Evolutionary conservation across 2,888 invertebrate species (phyloP).

Genomic region (Leptinotarsa juncta): DNA sequence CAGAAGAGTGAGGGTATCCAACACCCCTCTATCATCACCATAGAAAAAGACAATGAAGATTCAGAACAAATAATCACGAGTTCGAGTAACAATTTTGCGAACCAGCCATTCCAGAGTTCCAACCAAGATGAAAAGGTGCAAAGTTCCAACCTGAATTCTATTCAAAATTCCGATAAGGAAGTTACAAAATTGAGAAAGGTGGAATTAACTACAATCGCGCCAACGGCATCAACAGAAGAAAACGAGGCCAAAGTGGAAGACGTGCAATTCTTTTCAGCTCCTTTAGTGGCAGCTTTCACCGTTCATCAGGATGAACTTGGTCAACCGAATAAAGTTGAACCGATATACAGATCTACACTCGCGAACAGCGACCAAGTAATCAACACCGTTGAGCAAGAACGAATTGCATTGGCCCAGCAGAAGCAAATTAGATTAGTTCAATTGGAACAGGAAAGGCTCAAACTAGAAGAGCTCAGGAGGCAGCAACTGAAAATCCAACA

Average conservation of each 20-base stretch:
- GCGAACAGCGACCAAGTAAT: slow-evolving; percentile 54
- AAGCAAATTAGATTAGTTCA: slow-evolving; percentile 37
- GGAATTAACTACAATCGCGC: slow-evolving; percentile 63
- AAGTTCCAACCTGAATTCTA: slow-evolving; percentile 32
- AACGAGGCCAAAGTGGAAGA: slow-evolving; percentile 75
- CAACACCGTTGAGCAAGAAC: slow-evolving; percentile 26
- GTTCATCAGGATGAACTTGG: slow-evolving; percentile 86
- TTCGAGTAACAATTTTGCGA: slow-evolving; percentile 55
- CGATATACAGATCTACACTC: slow-evolving; percentile 70
- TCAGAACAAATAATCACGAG: slow-evolving; percentile 60
- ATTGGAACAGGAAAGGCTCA: slow-evolving; percentile 45
- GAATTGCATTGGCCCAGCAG: slow-evolving; percentile 26
- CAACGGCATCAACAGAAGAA: slow-evolving; percentile 76
- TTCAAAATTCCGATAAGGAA: slow-evolving; percentile 28
- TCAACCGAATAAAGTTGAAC: slow-evolving; percentile 82
- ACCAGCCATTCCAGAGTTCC: slow-evolving; percentile 37
- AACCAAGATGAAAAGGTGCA: slow-evolving; percentile 31
- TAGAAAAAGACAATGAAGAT: slow-evolving; percentile 50
- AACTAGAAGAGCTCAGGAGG: slow-evolving; percentile 42
- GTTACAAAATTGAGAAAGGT: slow-evolving; percentile 36
- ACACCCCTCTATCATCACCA: slow-evolving; percentile 54
- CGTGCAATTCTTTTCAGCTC: slow-evolving; percentile 85
- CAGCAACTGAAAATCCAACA: slow-evolving; percentile 34
- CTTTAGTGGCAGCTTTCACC: slow-evolving; percentile 86
- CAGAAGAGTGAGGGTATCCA: slow-evolving; percentile 59